These are phyloP conservation scores for Enteromius afrohamiltoni DNA, from an alignment of 2,797 vertebrate genomes.

Conservation along the genomic window DNA sequence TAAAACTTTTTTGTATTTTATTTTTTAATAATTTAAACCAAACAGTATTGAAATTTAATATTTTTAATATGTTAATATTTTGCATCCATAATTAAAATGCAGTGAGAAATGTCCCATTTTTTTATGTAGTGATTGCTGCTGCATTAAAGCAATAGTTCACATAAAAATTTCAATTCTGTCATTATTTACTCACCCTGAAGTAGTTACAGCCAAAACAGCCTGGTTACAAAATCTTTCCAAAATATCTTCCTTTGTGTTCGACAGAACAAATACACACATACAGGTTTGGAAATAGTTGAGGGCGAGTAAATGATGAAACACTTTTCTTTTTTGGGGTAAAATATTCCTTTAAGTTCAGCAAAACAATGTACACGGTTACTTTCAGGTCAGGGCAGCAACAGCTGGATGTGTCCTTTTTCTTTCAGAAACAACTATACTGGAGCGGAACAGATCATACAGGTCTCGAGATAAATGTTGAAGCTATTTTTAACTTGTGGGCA, in stretches of 20 bases:
- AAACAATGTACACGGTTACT: neutral
- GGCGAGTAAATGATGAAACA: too few relatives aligned
- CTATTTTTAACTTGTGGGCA: neutral
- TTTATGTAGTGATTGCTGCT: neutral
- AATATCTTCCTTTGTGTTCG: too few relatives aligned
- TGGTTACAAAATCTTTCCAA: too few relatives aligned
- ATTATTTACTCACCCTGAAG: too few relatives aligned
- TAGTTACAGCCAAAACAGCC: too few relatives aligned
- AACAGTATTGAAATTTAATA: neutral
- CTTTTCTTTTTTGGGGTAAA: too few relatives aligned
- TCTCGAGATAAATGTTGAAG: neutral
- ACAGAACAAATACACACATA: too few relatives aligned
- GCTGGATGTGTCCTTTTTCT: neutral
- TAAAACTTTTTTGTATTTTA: neutral
- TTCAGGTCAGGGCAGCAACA: neutral
- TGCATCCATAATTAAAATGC: neutral
- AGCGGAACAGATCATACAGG: neutral
- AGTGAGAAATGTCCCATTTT: neutral
- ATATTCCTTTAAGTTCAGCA: neutral
- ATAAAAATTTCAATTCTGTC: too few relatives aligned
- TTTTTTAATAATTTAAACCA: neutral
- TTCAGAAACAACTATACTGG: neutral
- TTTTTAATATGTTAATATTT: neutral
- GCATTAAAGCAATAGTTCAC: too few relatives aligned
- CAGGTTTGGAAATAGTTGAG: too few relatives aligned